Evolutionary conservation across 1,140 invertebrate species (phyloP).

Genomic region (Saccostrea echinata): DNA sequence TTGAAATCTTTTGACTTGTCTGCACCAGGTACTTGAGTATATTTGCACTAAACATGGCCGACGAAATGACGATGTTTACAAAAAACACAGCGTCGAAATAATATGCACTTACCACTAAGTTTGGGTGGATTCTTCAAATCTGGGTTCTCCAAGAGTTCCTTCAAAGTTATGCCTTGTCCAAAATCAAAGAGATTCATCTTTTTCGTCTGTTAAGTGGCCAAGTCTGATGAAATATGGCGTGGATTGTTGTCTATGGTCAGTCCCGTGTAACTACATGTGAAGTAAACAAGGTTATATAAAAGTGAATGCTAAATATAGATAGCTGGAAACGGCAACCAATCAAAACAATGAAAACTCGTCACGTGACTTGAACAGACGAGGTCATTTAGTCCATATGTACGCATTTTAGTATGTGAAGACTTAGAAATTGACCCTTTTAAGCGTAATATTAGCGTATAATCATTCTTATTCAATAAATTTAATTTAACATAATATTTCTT

Average conservation of each 20-base stretch:
- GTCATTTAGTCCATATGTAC: background rate
- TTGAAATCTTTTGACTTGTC: too few relatives aligned
- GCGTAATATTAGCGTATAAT: too few relatives aligned
- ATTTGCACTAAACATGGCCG: too few relatives aligned
- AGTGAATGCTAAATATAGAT: background rate
- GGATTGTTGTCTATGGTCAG: background rate
- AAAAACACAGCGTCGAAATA: too few relatives aligned
- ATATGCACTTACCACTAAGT: background rate
- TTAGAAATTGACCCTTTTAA: background rate
- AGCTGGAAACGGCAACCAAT: background rate
- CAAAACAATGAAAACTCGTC: background rate
- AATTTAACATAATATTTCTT: too few relatives aligned
- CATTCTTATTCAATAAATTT: too few relatives aligned
- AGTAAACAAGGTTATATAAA: slow-evolving; percentile 10
- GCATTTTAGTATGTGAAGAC: background rate
- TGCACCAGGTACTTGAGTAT: too few relatives aligned
- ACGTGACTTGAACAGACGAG: background rate
- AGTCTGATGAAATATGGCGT: background rate
- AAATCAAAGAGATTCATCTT: slow-evolving; percentile 63
- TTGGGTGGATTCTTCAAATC: slow-evolving; percentile 67
- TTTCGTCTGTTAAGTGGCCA: background rate
- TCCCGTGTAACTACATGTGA: background rate
- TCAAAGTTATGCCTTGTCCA: slow-evolving; percentile 66
- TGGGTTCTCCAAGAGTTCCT: slow-evolving; percentile 71
- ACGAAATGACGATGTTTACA: too few relatives aligned